Evolutionary conservation across 2,888 invertebrate genomes (phyloP), one percentile per base, ranked within the genome.

Genomic region (Lomographa bimaculata): DNA sequence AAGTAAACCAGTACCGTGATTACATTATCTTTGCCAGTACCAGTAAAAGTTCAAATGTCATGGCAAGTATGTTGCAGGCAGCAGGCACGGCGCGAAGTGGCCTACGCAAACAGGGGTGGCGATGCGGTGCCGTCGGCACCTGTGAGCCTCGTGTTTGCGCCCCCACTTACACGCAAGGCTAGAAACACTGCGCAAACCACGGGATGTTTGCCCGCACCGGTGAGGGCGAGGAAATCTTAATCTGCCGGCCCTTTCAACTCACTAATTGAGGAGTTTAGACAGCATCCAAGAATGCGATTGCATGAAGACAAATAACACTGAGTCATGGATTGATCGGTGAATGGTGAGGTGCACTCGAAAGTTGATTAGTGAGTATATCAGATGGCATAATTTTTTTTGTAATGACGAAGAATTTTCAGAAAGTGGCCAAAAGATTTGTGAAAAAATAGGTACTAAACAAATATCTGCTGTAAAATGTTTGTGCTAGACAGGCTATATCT

Each of bases 141-240:
- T 81, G 81, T 79, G 79, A 60, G 57, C 46, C 20, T 21, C 29
- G 32, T 87, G 84, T 87, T 83, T 87, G 79, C 79, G 66, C 69
- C 77, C 74, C 74, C 78, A 86, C 79, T 87, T 87, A 85, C 71
- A 68, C 55, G 62, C 62, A 65, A 64, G 64, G 82, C 72, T 72
- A 71, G 67, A 86, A 86, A 71, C 71, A 67, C 46, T 76, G 69
- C 68, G 82, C 80, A 82, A 74, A 85, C 84, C 57, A 49, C 64
- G 62, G 60, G 65, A 60, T 79, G 79, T 81, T 80, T 80, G 68
- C 63, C 55, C 57, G 62, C 68, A 71, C 66, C 72, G 71, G 70
- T 62, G 64, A 60, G 65, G 78, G 77, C 77, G 83, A 78, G 79
- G 80, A 81, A 82, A 76, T 79, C 78, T 79, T 85, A 82, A 84